These are phyloP conservation scores for Karalla daura DNA, from an alignment of 2,797 vertebrate genomes.

Conservation along the genomic window DNA sequence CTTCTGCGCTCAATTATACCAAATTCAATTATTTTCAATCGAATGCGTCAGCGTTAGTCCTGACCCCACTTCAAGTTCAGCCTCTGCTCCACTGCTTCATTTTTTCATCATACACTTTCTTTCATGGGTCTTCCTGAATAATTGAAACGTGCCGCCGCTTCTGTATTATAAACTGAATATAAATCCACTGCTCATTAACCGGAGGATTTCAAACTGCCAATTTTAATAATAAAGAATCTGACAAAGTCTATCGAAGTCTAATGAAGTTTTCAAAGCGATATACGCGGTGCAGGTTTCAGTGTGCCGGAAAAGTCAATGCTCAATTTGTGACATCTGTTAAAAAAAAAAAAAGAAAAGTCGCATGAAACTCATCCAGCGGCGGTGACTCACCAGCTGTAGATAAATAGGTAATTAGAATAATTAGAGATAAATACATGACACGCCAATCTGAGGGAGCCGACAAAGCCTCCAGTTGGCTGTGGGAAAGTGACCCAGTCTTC, in stretches of 20 bases:
- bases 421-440: constrained; percentile 19
- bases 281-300: neutral
- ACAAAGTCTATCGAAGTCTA: no score
- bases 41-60: no score
- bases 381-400: constrained; percentile 5
- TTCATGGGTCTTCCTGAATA: neutral
- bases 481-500: constrained; percentile 12
- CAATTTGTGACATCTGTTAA: neutral
- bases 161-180: neutral
- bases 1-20: no score
- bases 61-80: neutral
- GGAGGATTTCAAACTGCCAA: neutral
- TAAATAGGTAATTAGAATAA: constrained; percentile 34
- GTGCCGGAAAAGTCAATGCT: neutral
- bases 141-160: neutral
- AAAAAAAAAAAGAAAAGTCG: no score
- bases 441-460: neutral
- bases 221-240: neutral
- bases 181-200: neutral
- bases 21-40: no score
- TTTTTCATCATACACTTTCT: neutral
- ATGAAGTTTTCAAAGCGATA: neutral
- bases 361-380: neutral
- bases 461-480: constrained; percentile 7
- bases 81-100: neutral